A percentile compares a stretch with the other conserved stretches of the same genome.
Conservation (phyloP, 2,888 invertebrate genomes). For the Xestobium rufovillosum region DNA sequence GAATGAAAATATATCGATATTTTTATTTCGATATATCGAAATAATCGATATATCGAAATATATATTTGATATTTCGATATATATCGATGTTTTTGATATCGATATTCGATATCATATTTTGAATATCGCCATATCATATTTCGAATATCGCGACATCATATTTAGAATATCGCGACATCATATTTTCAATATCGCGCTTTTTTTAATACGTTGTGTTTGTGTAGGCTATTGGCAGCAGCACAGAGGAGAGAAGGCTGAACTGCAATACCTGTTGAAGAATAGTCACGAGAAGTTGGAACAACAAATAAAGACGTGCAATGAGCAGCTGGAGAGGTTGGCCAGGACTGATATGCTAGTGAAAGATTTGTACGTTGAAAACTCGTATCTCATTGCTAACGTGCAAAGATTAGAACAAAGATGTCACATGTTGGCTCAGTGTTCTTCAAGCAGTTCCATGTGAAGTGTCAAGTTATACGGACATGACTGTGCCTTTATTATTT, state of each 20-base stretch:
- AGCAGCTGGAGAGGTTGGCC: slow-evolving; percentile 60
- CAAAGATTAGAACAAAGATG: slow-evolving; percentile 51
- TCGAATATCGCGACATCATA: no score
- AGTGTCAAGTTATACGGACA: slow-evolving; percentile 1
- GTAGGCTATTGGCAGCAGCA: slow-evolving; percentile 51
- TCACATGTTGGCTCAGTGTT: slow-evolving; percentile 44
- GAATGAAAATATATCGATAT: no score
- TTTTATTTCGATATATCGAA: no score
- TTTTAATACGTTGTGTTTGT: no score
- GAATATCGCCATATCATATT: no score
- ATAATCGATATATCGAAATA: no score
- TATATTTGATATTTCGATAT: no score
- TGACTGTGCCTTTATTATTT: slow-evolving; percentile 1
- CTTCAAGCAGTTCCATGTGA: slow-evolving; percentile 40
- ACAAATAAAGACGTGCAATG: slow-evolving; percentile 47
- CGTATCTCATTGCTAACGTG: slow-evolving; percentile 61
- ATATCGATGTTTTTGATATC: no score
- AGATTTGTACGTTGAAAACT: slow-evolving; percentile 79
- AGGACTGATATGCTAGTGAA: slow-evolving; percentile 70
- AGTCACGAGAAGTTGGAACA: slow-evolving; percentile 50
- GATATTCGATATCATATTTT: no score
- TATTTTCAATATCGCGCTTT: no score
- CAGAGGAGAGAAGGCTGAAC: slow-evolving; percentile 47
- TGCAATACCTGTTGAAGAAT: slow-evolving; percentile 47
- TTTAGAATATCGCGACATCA: no score